Evolutionary conservation across 2,113 vertebrate genomes (phyloP).

Genomic region (Acanthochromis polyacanthus): DNA sequence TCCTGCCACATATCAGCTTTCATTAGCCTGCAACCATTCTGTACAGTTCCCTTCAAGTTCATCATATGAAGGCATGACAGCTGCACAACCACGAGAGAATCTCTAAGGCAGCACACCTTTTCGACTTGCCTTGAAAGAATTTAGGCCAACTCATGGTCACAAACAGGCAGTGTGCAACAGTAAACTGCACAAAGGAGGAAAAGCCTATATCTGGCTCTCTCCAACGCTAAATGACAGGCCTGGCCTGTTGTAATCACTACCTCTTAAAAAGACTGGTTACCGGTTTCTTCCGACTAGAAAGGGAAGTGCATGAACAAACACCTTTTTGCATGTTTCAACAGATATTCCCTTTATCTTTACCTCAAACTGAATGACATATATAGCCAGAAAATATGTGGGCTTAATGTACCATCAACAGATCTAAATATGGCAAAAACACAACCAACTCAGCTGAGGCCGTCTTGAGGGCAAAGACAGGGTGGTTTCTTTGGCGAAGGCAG

Average conservation of each 20-base stretch:
- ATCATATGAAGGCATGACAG: neutral
- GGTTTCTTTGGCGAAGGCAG: constrained; percentile 76
- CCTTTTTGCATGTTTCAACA: constrained; percentile 30
- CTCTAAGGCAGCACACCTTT: neutral
- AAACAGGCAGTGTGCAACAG: constrained; percentile 34
- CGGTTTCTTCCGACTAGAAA: constrained; percentile 42
- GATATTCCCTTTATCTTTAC: constrained; percentile 18
- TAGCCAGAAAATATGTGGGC: neutral
- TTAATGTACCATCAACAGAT: neutral
- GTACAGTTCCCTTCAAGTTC: constrained; percentile 6
- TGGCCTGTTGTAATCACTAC: constrained; percentile 70
- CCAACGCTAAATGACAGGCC: constrained; percentile 73
- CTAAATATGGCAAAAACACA: constrained; percentile 36
- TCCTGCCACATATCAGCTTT: constrained; percentile 9
- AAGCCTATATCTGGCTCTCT: constrained; percentile 58
- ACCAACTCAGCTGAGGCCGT: constrained; percentile 26
- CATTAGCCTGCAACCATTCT: neutral
- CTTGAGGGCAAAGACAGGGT: constrained; percentile 69
- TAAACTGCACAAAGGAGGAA: constrained; percentile 42
- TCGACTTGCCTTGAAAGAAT: constrained; percentile 1
- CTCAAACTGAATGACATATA: neutral
- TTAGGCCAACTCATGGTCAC: constrained; percentile 4
- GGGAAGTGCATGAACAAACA: constrained; percentile 39
- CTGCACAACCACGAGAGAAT: constrained; percentile 4
- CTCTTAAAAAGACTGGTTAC: constrained; percentile 54